These are phyloP conservation scores for Hydractinia echinata DNA, from an alignment of 30 jellyfish, hydroid and myxozoan species.

Conservation along the genomic window DNA sequence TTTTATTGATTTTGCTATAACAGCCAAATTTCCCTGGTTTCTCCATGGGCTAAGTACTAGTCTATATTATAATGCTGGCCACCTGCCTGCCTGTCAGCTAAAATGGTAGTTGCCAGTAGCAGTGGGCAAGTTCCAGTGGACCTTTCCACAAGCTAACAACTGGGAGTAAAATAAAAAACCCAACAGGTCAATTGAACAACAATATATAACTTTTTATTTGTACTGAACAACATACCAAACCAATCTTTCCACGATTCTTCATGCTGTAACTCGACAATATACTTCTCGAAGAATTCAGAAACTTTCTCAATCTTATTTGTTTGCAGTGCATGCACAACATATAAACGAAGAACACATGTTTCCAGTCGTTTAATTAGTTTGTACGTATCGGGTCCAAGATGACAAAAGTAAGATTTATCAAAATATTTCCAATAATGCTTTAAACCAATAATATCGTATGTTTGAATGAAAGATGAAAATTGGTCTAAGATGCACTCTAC, in stretches of 20 bases:
- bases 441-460: constrained; percentile 59
- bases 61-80: too few species aligned
- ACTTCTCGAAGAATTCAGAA: constrained; percentile 75
- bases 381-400: constrained; percentile 70
- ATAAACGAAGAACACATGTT: constrained; percentile 61
- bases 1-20: too few species aligned
- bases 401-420: constrained; percentile 75
- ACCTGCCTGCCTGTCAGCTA: too few species aligned
- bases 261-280: constrained; percentile 68
- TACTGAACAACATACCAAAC: constrained; percentile 68
- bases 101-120: too few species aligned
- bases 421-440: constrained; percentile 73
- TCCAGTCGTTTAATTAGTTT: constrained; percentile 61
- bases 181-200: neutral
- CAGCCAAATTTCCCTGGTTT: too few species aligned
- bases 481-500: constrained; percentile 87
- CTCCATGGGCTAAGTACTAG: too few species aligned
- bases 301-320: constrained; percentile 67
- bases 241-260: constrained; percentile 83
- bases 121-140: too few species aligned
- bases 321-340: constrained; percentile 79
- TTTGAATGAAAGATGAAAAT: constrained; percentile 38
- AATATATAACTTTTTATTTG: too few species aligned
- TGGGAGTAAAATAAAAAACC: neutral
- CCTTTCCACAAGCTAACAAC: too few species aligned